Evolutionary conservation across 2,888 invertebrate genomes (phyloP).

Genomic region (Aplocera efformata): DNA sequence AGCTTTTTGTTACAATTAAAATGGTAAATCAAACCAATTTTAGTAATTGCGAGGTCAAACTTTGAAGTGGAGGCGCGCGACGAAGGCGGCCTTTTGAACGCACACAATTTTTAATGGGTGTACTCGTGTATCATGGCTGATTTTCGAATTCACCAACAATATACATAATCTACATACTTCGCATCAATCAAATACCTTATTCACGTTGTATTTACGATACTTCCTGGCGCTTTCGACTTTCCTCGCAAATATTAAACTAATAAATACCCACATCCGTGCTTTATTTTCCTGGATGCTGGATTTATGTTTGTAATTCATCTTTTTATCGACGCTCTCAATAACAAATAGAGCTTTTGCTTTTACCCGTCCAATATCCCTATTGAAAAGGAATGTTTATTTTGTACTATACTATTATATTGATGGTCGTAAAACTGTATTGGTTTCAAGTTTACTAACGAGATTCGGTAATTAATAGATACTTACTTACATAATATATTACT

Average conservation of each 20-base stretch:
- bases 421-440: not conserved
- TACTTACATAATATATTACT: too few relatives aligned
- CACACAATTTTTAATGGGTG: constrained; percentile 63
- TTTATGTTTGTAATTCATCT: constrained; percentile 24
- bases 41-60: constrained; percentile 79
- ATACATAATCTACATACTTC: constrained; percentile 4
- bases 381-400: constrained; percentile 8
- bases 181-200: constrained; percentile 6
- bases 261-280: constrained; percentile 20
- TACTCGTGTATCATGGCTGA: constrained; percentile 34
- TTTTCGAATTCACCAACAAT: constrained; percentile 19
- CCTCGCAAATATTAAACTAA: constrained; percentile 16
- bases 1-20: constrained; percentile 80
- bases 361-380: constrained; percentile 16
- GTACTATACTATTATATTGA: not conserved
- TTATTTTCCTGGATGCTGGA: constrained; percentile 20
- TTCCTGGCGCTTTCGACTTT: constrained; percentile 13
- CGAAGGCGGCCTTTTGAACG: constrained; percentile 56
- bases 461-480: constrained; percentile 23
- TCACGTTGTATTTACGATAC: constrained; percentile 4
- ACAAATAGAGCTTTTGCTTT: constrained; percentile 16
- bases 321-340: constrained; percentile 18
- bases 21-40: constrained; percentile 81
- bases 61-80: constrained; percentile 65
- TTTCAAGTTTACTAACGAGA: too few relatives aligned